Evolutionary conservation across 2,888 invertebrate genomes (phyloP).

Genomic region (Nephrotoma flavescens): DNA sequence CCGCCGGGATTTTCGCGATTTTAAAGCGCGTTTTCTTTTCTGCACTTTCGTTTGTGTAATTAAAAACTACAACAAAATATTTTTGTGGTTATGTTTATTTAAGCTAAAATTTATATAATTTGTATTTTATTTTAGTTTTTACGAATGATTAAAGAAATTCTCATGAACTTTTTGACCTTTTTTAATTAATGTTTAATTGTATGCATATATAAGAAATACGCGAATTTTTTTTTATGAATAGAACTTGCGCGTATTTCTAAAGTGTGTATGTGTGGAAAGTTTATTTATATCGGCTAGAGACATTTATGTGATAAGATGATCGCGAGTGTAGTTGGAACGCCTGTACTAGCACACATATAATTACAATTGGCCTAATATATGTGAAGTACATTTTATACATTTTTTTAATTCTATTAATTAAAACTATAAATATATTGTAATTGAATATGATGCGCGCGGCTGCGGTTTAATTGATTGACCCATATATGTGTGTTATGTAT

Average conservation of each 20-base stretch:
- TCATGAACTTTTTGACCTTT: slow-evolving; percentile 4
- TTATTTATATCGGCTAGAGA: background rate
- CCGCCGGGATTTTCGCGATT: background rate
- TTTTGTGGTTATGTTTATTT: background rate
- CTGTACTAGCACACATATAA: background rate
- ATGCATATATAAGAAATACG: background rate
- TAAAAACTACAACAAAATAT: background rate
- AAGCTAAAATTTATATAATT: background rate
- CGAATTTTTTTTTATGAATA: background rate
- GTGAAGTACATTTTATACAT: background rate
- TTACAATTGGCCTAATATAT: background rate
- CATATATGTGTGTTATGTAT: background rate
- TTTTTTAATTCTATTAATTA: background rate
- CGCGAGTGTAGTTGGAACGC: background rate
- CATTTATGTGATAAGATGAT: background rate
- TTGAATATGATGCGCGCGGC: background rate
- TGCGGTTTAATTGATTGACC: background rate
- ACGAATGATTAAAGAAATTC: slow-evolving; percentile 1
- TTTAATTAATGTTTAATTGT: slow-evolving; percentile 4
- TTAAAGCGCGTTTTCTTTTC: background rate
- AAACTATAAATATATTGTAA: background rate
- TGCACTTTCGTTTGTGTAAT: background rate
- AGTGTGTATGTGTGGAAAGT: background rate
- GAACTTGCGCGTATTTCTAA: background rate
- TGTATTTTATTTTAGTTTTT: background rate